Evolutionary conservation across 2,113 vertebrate species (phyloP), one percentile per base, ranked within the genome.

Genomic region (Catharus minimus): DNA sequence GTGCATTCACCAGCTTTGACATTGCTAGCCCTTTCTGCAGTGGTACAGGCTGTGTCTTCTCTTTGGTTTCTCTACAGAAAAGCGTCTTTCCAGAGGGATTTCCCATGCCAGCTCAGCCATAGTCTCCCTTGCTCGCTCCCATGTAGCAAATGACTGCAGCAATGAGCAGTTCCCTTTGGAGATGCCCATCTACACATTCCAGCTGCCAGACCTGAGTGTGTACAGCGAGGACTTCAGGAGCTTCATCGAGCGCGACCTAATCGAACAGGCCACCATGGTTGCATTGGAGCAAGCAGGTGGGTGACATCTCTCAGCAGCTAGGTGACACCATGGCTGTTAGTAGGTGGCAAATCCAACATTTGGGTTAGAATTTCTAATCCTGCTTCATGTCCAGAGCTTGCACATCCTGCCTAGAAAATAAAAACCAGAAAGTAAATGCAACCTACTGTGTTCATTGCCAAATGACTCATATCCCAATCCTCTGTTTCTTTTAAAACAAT

Each of bases 181-280:
- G 97, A 99, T 99, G 99, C 99, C 99, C 83, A 99, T 99, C 97
- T 99, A 99, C 97, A 99, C 99, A 90, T 99, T 99, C 98, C 99
- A 99, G 87, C 97, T 99, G 53, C 99, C 99, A 7, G 99, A 99
- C 97, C 98, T 99, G 86, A 99, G 99, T 0, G 98, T 99, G 81
- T 99, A 99, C 97, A 99, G 99, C 2, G 99, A 99, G 96, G 99
- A 99, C 92, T 99, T 99, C 96, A 95, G 99, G 95, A 98, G 98
- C 96, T 99, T 99, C 96, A 98, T 99, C 26, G 99, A 99, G 95
- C 97, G 99, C 5, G 99, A 99, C 96, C 97, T 99, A 75, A 99
- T 99, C 13, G 99, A 99, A 94, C 99, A 99, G 96, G 98, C 99
- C 43, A 99, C 99, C 67, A 99, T 99, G 99, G 98, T 99, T 66